These are phyloP conservation scores for Cyanistes caeruleus DNA, from an alignment of 2,113 vertebrate genomes.

Conservation along the genomic window DNA sequence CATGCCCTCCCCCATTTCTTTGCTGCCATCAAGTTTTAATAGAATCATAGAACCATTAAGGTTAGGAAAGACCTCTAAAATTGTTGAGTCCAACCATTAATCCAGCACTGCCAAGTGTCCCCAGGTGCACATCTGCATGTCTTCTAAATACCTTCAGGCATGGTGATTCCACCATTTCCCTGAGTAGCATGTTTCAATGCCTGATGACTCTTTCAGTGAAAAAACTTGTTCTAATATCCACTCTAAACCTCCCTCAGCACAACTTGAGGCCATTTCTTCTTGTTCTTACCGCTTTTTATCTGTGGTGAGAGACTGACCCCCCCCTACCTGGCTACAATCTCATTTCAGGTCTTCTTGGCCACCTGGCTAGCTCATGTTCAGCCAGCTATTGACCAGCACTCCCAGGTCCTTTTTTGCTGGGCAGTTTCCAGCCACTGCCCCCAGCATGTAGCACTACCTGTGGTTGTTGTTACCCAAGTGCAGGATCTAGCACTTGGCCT, in stretches of 20 bases:
- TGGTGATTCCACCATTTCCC: background rate
- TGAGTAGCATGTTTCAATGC: background rate
- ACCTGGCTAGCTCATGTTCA: rapidly evolving
- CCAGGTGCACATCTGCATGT: background rate
- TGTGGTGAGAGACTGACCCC: background rate
- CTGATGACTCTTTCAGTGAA: background rate
- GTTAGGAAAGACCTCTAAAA: background rate
- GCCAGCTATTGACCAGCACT: rapidly evolving
- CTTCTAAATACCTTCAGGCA: background rate
- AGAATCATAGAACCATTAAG: background rate
- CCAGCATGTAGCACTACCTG: background rate
- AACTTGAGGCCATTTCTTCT: background rate
- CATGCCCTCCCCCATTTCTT: background rate
- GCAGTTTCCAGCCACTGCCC: background rate
- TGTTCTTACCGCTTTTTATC: background rate
- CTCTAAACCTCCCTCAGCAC: background rate
- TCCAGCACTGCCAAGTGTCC: background rate
- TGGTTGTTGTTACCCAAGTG: background rate
- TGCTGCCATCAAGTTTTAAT: background rate
- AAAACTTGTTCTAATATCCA: background rate
- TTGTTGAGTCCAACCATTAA: rapidly evolving
- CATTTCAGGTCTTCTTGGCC: background rate
- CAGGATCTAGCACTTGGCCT: background rate
- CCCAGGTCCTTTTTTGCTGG: rapidly evolving
- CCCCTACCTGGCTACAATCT: background rate